Percentiles rank a stretch among this genome's conserved stretches.
Conservation (phyloP, 2,797 vertebrate genomes). For the Rhinoraja longicauda region DNA sequence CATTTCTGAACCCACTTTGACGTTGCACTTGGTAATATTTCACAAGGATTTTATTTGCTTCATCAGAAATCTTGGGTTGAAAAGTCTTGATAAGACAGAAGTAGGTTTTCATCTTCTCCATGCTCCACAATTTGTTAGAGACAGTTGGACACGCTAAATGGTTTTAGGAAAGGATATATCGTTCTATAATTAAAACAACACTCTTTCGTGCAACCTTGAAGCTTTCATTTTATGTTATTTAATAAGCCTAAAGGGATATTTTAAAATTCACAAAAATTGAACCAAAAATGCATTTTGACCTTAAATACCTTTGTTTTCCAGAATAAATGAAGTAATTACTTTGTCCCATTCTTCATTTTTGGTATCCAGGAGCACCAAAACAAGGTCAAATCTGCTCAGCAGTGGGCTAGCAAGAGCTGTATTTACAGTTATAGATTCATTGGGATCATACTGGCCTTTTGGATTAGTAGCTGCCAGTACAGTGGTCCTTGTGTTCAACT, state of each 20-base stretch:
- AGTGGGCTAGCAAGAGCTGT: slow-evolving; percentile 89
- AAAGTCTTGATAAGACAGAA: slow-evolving; percentile 78
- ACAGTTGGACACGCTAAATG: slow-evolving; percentile 62
- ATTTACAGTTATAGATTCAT: slow-evolving; percentile 79
- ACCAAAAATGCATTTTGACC: slow-evolving; percentile 16
- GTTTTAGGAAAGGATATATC: background rate
- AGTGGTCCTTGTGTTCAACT: slow-evolving; percentile 85
- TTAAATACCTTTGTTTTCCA: slow-evolving; percentile 76
- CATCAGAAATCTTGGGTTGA: slow-evolving; percentile 71
- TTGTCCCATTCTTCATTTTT: slow-evolving; percentile 86
- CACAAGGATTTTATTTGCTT: slow-evolving; percentile 73
- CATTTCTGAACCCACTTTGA: slow-evolving; percentile 70
- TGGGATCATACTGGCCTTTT: slow-evolving; percentile 83
- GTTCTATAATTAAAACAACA: slow-evolving; percentile 1
- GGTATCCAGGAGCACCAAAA: slow-evolving; percentile 84
- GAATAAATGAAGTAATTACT: slow-evolving; percentile 87
- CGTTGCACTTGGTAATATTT: slow-evolving; percentile 92
- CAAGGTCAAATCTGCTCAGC: slow-evolving; percentile 88
- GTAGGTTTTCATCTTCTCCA: slow-evolving; percentile 94
- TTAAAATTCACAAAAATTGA: background rate
- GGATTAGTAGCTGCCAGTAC: slow-evolving; percentile 92
- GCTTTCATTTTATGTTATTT: background rate
- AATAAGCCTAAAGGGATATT: no score
- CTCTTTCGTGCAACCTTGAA: background rate
- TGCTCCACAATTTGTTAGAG: slow-evolving; percentile 74